These are phyloP conservation scores for Pantelozetes paolii DNA, from an alignment of 2,888 invertebrate species.

Conservation along the genomic window DNA sequence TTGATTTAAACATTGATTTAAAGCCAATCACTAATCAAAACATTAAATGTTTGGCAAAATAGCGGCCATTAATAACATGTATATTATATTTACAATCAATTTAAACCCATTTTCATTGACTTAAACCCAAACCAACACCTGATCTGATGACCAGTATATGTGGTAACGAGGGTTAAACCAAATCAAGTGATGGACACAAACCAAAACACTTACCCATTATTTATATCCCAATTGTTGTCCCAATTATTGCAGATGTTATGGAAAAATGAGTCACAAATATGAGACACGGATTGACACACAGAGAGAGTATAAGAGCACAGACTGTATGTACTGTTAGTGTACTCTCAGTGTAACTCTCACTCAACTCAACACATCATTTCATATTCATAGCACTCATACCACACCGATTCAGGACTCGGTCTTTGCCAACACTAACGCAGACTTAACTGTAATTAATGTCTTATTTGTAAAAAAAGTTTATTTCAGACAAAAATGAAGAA, in stretches of 20 bases:
- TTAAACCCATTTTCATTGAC: neutral
- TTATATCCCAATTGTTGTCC: conserved; percentile 6
- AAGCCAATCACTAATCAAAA: no score
- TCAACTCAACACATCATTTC: neutral
- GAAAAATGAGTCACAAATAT: conserved; percentile 23
- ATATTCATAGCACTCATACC: neutral
- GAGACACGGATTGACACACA: neutral
- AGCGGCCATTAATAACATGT: neutral
- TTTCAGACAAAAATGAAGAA: no score
- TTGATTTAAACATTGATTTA: no score
- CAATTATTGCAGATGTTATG: conserved; percentile 15
- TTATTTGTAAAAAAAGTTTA: no score
- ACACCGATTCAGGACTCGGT: no score
- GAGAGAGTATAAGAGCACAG: neutral
- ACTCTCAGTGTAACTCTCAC: neutral
- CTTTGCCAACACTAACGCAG: no score
- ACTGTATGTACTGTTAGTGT: neutral
- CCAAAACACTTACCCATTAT: conserved; percentile 20
- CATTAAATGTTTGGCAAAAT: neutral
- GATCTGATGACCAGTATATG: no score
- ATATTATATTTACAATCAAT: neutral
- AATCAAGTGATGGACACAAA: neutral
- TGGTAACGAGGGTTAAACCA: neutral
- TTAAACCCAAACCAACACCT: no score
- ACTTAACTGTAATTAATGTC: no score